These are phyloP conservation scores for Brachionus calyciflorus DNA, from an alignment of 1,140 invertebrate genomes.

Conservation along the genomic window DNA sequence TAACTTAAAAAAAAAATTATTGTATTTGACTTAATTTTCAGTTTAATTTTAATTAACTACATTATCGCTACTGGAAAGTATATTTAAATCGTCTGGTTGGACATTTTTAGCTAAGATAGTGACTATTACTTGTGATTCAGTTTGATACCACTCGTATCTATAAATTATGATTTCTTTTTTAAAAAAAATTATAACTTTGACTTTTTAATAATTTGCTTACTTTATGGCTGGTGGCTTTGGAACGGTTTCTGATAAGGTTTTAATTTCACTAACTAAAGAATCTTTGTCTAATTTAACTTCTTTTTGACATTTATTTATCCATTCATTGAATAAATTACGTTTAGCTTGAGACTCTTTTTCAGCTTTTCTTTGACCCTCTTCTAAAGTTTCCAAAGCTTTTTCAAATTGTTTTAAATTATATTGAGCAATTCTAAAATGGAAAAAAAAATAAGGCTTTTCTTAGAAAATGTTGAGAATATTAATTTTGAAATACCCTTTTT, in stretches of 20 bases:
- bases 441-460: neutral
- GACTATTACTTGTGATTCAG: constrained; percentile 25
- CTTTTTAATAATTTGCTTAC: neutral
- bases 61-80: too few species aligned
- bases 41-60: neutral
- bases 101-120: constrained; percentile 11
- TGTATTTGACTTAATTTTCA: neutral
- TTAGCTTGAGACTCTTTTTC: constrained; percentile 20
- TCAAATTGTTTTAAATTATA: constrained; percentile 22
- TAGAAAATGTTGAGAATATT: neutral
- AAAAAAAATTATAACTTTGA: neutral
- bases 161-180: neutral
- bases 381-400: neutral
- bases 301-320: constrained; percentile 39
- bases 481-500: constrained; percentile 11
- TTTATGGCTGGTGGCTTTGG: neutral
- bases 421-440: constrained; percentile 14
- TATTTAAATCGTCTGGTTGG: neutral
- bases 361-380: neutral
- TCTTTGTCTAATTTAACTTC: neutral
- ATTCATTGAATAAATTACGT: constrained; percentile 29
- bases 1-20: neutral
- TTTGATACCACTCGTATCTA: constrained; percentile 46
- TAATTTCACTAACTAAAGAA: neutral
- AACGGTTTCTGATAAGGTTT: neutral